phyloP scores from a whole-genome alignment of 2,797 vertebrate species.

The Sphenodon punctatus region DNA sequence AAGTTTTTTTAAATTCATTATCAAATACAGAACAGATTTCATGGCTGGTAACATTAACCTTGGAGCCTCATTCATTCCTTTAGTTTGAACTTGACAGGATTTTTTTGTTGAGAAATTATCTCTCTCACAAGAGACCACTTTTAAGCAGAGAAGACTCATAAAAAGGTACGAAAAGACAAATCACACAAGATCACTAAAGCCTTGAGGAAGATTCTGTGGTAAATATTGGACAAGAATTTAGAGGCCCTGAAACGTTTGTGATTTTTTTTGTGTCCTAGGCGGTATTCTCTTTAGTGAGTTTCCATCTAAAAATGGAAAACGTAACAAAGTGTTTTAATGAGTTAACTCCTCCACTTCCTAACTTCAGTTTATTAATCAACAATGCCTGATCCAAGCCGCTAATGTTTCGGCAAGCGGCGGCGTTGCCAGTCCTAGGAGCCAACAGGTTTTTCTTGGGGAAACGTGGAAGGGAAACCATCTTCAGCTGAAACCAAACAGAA shows the following conservation, averaged over 20 bases:
- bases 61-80: slow-evolving; percentile 12
- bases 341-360: no score
- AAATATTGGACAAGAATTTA: not conserved
- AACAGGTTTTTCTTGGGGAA: no score
- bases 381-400: no score
- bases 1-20: slow-evolving; percentile 14
- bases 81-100: no score
- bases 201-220: slow-evolving; percentile 19
- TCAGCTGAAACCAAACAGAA: no score
- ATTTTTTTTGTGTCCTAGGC: slow-evolving; percentile 9
- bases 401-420: no score
- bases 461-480: no score
- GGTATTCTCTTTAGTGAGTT: not conserved
- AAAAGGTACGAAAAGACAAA: no score
- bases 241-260: slow-evolving; percentile 11
- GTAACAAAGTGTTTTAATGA: no score
- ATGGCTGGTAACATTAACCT: slow-evolving; percentile 1
- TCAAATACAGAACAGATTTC: slow-evolving; percentile 27
- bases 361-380: no score
- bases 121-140: slow-evolving; percentile 41
- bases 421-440: no score
- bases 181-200: not conserved
- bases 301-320: slow-evolving; percentile 2
- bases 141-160: no score
- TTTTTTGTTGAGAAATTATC: slow-evolving; percentile 8